Evolutionary conservation across 2,113 vertebrate species (phyloP), one percentile per base, ranked within the genome.

Genomic region (Pimephales promelas): DNA sequence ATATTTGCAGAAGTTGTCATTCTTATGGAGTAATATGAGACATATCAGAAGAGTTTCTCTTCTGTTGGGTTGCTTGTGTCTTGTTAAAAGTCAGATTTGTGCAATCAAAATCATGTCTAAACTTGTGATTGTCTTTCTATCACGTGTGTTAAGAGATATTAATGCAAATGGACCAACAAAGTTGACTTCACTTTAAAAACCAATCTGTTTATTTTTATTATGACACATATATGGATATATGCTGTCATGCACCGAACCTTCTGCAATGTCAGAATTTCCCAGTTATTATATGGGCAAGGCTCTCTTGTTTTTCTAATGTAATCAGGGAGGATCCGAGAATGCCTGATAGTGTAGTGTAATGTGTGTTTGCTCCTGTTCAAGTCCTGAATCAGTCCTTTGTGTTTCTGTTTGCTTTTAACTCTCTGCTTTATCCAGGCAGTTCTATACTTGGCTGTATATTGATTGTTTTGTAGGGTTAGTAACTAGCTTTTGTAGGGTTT

Each of bases 101-200:
- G 77, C 77, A 79, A 64, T 79, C 40, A 1, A 64, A 79, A 79
- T 79, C 59, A 52, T 80, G 78, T 66, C 61, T 14, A 52, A 80
- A 80, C 78, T 49, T 66, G 59, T 49, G 1, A 64, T 2, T 0
- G 2, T 79, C 34, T 79, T 26, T 18, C 8, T 24, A 11, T 40
- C 66, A n/a, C 43, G 22, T 71, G 34, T 45, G 40, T 11, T 24
- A 5, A 1, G 13, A 24, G 68, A 71, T 47, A 22, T 24, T 7
- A 11, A 47, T 71, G 36, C 36, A 45, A 6, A 24, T 34, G 28
- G 2, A 34, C 14, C 28, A 34, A 3, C 34, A 68, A 40, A 68
- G 20, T 43, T 6, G 68, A 72, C 40, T 71, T 54, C 0, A 54
- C 20, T 54, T 45, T 16, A 45, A 4, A 10, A 22, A 6, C 66